phyloP scores from a whole-genome alignment of 2,113 vertebrate species.

The Grammatotria lemairii region DNA sequence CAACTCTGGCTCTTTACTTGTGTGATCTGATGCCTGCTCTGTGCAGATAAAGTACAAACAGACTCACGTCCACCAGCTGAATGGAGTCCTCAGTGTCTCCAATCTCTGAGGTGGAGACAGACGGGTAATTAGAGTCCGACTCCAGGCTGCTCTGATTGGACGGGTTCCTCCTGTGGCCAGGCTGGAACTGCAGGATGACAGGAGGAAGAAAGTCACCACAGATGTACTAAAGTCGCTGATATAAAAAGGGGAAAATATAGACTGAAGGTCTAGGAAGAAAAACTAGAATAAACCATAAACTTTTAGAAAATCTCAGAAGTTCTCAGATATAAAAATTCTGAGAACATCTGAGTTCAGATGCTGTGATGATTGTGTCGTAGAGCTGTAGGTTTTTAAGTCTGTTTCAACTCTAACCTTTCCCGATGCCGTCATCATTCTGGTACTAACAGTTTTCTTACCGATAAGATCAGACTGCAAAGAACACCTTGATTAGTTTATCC shows the following conservation, averaged over 20 bases:
- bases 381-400: background rate
- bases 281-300: background rate
- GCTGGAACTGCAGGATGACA: conserved; percentile 57
- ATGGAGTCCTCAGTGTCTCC: conserved; percentile 87
- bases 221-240: background rate
- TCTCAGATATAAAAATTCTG: background rate
- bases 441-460: background rate
- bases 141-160: conserved; percentile 93
- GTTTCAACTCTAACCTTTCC: background rate
- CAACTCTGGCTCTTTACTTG: background rate
- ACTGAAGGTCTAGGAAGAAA: background rate
- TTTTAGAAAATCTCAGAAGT: background rate
- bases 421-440: background rate
- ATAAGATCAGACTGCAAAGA: background rate
- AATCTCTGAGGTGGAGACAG: conserved; percentile 83
- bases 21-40: background rate
- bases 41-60: background rate
- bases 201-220: background rate
- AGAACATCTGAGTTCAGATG: background rate
- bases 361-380: background rate
- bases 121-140: conserved; percentile 89
- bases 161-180: conserved; percentile 80
- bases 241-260: background rate
- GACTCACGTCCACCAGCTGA: conserved; percentile 83
- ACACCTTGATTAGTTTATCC: background rate